These are phyloP conservation scores for Rhagoletis zephyria DNA, from an alignment of 1,140 invertebrate species.

Conservation along the genomic window DNA sequence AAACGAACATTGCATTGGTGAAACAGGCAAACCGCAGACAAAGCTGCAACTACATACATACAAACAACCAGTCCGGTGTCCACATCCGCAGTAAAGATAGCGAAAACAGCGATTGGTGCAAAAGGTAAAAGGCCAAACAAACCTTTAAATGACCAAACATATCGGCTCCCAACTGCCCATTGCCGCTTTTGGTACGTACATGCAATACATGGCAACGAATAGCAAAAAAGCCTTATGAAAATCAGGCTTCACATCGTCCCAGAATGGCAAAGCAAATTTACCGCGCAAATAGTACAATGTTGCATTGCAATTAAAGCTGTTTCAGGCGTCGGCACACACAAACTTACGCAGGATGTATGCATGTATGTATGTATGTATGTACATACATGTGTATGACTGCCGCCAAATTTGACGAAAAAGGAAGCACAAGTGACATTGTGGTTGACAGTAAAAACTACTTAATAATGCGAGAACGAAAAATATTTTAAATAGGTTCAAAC, in stretches of 20 bases:
- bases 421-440: background rate
- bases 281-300: too few relatives aligned
- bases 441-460: background rate
- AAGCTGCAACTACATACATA: background rate
- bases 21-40: conserved; percentile 3
- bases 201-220: background rate
- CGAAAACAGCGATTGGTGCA: background rate
- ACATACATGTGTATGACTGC: background rate
- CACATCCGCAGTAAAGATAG: background rate
- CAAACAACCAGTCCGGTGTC: background rate
- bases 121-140: conserved; percentile 10
- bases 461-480: background rate
- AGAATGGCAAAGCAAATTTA: background rate
- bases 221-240: background rate
- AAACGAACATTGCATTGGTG: background rate
- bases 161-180: background rate
- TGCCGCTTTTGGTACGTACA: background rate
- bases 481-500: background rate
- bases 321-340: too few relatives aligned
- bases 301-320: too few relatives aligned
- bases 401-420: background rate
- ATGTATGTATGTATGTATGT: too few relatives aligned
- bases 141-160: background rate
- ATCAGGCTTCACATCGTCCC: background rate
- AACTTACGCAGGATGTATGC: background rate